Percentiles rank a stretch among this genome's conserved stretches.
Conservation (phyloP, 2,888 invertebrate species). For the Autographa gamma region DNA sequence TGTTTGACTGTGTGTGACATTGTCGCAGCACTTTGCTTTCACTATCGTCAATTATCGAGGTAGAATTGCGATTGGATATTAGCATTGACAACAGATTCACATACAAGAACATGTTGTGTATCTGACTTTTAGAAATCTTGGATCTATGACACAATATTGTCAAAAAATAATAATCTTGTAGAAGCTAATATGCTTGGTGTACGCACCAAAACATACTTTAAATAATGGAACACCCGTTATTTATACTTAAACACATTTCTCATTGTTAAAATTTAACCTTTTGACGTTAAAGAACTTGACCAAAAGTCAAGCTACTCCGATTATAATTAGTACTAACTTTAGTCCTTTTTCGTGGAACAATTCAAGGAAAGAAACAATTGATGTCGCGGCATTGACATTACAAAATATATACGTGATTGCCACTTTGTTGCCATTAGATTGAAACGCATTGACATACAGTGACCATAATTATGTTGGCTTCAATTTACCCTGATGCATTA, state of each 20-base stretch:
- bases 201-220: background rate
- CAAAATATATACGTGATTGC: conserved; percentile 18
- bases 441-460: conserved; percentile 10
- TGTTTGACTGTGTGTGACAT: conserved; percentile 25
- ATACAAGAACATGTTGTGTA: background rate
- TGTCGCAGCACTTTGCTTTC: conserved; percentile 26
- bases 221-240: background rate
- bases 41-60: conserved; percentile 21
- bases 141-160: background rate
- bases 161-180: background rate
- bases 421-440: conserved; percentile 14
- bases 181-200: background rate
- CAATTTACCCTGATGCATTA: conserved; percentile 6
- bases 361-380: conserved; percentile 45
- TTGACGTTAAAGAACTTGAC: conserved; percentile 45
- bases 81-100: conserved; percentile 1
- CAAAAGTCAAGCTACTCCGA: conserved; percentile 15
- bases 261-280: background rate
- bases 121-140: conserved; percentile 24
- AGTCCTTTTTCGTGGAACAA: conserved; percentile 34
- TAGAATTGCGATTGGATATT: conserved; percentile 22
- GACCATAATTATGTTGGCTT: conserved; percentile 5
- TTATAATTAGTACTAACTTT: conserved; percentile 29
- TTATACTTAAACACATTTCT: background rate
- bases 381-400: conserved; percentile 49